Base-by-base conservation (phyloP, 2,888 invertebrate species). In the Athalia cordata region DNA sequence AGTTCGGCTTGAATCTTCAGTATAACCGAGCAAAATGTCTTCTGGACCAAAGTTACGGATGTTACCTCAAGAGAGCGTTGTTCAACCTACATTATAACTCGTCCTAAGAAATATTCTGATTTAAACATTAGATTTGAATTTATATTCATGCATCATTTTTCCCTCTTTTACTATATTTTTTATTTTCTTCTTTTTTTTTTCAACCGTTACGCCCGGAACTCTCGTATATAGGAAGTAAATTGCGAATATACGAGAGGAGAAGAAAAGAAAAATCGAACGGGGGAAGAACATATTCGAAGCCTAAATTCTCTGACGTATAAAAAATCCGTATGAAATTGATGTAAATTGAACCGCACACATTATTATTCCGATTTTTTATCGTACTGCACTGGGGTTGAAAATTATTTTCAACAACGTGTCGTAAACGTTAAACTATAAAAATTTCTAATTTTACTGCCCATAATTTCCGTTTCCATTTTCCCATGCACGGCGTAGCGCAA, bases 121-220 rank as follows among this genome's bases (percentile, higher is more conserved):
- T 75, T 64, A 64, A 75, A 75, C 62, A 75, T 75, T 75, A 62
- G n/a, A 75, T 75, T 50, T 15, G n/a, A 62, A 61, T 75, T 75
- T 13, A 29, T 29, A 29, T 29, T 29, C 29, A 29, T 29, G 13
- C 61, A 11, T 47, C 43, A 62, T 43, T 45, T 45, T 52, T 65
- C n/a, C 13, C 4, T n/a, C 55, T 55, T 9, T 55, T 55, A 29
- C 29, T 29, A 6, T 55, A 4, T 4, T 55, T 55, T 55, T 55
- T 4, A 11, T 55, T 55, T 1, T 1, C n/a, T 6, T 55, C 7
- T 55, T 55, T 55, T 55, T 55, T 6, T 55, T 55, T 55, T 55
- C n/a, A 55, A 29, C 29, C 29, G 29, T 29, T 29, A 29, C 29
- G 29, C 29, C 29, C 29, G 29, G 29, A 29, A 29, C 29, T 29